These are phyloP conservation scores for Calvadosia cruxmelitensis DNA, from an alignment of 30 jellyfish, hydroid and myxozoan genomes.

Conservation along the genomic window DNA sequence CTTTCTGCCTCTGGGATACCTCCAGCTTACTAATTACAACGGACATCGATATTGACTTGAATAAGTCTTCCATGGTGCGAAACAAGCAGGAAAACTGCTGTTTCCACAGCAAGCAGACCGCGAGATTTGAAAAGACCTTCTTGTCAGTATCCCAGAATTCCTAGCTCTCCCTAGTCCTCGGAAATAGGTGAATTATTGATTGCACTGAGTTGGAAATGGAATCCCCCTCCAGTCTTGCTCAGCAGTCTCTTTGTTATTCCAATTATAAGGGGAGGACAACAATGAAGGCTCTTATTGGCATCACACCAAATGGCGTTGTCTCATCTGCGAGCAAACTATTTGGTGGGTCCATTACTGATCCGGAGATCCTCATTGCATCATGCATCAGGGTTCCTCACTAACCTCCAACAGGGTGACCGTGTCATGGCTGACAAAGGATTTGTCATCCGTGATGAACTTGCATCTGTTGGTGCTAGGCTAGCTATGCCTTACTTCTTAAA, in stretches of 20 bases:
- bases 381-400: constrained; percentile 22
- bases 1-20: not conserved
- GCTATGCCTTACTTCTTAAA: constrained; percentile 35
- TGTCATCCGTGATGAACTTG: constrained; percentile 13
- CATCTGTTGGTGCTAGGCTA: constrained; percentile 24
- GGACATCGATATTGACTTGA: not conserved
- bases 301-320: constrained; percentile 24
- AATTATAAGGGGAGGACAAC: constrained; percentile 34
- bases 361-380: constrained; percentile 14
- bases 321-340: constrained; percentile 22
- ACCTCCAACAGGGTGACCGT: constrained; percentile 29
- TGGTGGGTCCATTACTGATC: constrained; percentile 30
- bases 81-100: no score
- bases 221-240: constrained; percentile 24
- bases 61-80: not conserved
- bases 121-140: no score
- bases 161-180: no score
- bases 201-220: constrained; percentile 30
- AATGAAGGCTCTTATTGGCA: constrained; percentile 31
- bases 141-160: no score
- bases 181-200: no score
- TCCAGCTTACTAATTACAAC: not conserved
- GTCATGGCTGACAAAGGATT: constrained; percentile 46
- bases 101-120: no score
- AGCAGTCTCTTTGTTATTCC: constrained; percentile 30